Percentiles rank a stretch among this genome's conserved stretches.
phyloP scores from a whole-genome alignment of 92 coral and sea anemone species.

The Epizoanthus fatuus region DNA sequence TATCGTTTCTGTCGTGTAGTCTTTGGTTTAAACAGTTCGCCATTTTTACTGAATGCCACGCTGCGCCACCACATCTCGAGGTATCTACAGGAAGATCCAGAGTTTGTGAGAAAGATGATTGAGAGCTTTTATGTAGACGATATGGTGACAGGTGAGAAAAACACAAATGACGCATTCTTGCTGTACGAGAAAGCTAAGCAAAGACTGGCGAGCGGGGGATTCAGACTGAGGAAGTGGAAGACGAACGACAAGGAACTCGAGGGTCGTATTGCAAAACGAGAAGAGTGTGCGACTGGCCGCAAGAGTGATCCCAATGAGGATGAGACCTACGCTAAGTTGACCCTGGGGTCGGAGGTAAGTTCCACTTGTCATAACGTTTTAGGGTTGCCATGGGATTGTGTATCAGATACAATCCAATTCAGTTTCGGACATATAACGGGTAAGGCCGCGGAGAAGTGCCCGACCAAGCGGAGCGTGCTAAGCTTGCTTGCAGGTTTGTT shows the following conservation, averaged over 20 bases:
- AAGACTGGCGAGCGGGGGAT: no score
- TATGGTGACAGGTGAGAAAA: no score
- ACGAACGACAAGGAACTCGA: not conserved
- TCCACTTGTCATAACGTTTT: conserved; percentile 27
- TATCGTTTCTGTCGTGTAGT: conserved; percentile 62
- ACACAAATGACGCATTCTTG: no score
- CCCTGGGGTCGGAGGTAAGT: conserved; percentile 22
- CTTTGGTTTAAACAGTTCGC: conserved; percentile 54
- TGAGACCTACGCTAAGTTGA: conserved; percentile 34
- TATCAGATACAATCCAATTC: conserved; percentile 16
- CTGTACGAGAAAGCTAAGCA: no score
- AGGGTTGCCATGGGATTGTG: conserved; percentile 45
- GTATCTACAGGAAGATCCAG: conserved; percentile 55
- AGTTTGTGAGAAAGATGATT: not conserved
- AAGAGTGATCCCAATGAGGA: not conserved
- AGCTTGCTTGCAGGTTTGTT: no score
- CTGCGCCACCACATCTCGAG: conserved; percentile 63
- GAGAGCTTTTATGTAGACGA: no score
- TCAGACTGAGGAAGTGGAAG: no score
- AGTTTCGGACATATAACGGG: conserved; percentile 7
- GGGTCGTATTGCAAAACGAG: not conserved
- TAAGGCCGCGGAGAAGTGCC: no score
- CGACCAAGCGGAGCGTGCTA: no score
- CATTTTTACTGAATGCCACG: conserved; percentile 29
- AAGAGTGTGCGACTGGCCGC: not conserved